Percentiles rank a stretch among this genome's conserved stretches.
Evolutionary conservation across 2,888 invertebrate genomes (phyloP).

Genomic region (Limnephilus auricula): DNA sequence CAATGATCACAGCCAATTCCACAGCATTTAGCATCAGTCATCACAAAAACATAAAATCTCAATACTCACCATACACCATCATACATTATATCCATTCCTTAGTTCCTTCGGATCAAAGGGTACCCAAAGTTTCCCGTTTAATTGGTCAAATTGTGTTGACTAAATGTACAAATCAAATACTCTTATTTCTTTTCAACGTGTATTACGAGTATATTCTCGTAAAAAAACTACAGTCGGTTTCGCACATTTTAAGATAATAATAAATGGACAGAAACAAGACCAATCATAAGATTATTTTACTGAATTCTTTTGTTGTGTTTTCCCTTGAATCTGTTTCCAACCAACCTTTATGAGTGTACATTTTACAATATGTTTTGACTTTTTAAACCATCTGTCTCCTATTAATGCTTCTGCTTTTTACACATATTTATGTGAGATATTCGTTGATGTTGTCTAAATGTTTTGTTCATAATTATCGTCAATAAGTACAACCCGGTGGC

Average conservation of each 20-base stretch:
- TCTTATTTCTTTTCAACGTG: not conserved
- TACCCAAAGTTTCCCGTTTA: conserved; percentile 32
- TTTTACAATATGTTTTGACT: conserved; percentile 32
- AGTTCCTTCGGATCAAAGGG: not conserved
- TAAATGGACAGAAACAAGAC: not conserved
- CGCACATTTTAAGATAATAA: not conserved
- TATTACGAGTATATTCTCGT: not conserved
- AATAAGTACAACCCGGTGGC: not conserved
- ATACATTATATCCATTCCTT: conserved; percentile 17
- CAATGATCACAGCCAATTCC: not conserved
- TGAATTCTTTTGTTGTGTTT: conserved; percentile 31
- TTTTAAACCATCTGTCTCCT: conserved; percentile 23
- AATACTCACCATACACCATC: not conserved
- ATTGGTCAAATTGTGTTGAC: conserved; percentile 16
- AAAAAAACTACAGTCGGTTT: not conserved
- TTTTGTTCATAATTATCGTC: conserved; percentile 21
- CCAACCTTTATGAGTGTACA: conserved; percentile 18
- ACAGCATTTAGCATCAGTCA: not conserved
- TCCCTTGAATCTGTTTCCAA: not conserved
- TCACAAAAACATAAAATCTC: not conserved
- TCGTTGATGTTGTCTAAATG: conserved; percentile 19
- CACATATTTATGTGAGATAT: conserved; percentile 26
- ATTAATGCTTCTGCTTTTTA: conserved; percentile 41
- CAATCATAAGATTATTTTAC: conserved; percentile 33
- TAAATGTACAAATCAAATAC: conserved; percentile 4